Evolutionary conservation across 2,888 invertebrate genomes (phyloP).

Genomic region (Dicyrtoma fusca): DNA sequence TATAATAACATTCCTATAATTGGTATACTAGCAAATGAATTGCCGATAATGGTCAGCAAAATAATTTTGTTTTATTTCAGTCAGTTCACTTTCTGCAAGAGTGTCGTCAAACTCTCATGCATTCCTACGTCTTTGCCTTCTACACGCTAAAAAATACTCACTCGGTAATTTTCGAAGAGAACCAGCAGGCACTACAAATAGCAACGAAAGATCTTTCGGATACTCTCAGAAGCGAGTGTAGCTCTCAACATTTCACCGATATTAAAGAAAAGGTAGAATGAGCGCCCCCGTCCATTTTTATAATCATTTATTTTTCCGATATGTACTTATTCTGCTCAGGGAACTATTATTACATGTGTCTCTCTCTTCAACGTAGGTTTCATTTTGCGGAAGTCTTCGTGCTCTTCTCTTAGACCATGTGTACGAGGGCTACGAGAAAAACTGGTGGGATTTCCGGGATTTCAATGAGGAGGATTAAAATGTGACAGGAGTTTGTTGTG

Average conservation of each 20-base stretch:
- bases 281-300: too few relatives aligned
- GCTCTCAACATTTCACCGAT: slow-evolving; percentile 59
- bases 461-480: too few relatives aligned
- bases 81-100: slow-evolving; percentile 64
- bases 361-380: not conserved
- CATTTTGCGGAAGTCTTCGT: slow-evolving; percentile 66
- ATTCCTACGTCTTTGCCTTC: slow-evolving; percentile 68
- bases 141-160: slow-evolving; percentile 64
- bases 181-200: slow-evolving; percentile 65
- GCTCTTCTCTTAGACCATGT: slow-evolving; percentile 65
- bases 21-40: too few relatives aligned
- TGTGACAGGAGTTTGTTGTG: too few relatives aligned
- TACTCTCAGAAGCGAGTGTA: slow-evolving; percentile 65
- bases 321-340: too few relatives aligned
- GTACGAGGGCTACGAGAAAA: slow-evolving; percentile 66
- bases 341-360: not conserved
- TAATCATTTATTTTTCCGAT: too few relatives aligned
- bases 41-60: too few relatives aligned
- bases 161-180: slow-evolving; percentile 66
- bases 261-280: not conserved
- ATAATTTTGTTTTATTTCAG: too few relatives aligned
- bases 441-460: slow-evolving; percentile 62
- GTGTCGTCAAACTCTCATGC: slow-evolving; percentile 66
- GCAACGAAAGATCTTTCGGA: slow-evolving; percentile 66
- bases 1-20: too few relatives aligned